A percentile compares a stretch with the other conserved stretches of the same genome.
phyloP scores from a whole-genome alignment of 1,140 invertebrate species.

The Zophobas atratus region DNA sequence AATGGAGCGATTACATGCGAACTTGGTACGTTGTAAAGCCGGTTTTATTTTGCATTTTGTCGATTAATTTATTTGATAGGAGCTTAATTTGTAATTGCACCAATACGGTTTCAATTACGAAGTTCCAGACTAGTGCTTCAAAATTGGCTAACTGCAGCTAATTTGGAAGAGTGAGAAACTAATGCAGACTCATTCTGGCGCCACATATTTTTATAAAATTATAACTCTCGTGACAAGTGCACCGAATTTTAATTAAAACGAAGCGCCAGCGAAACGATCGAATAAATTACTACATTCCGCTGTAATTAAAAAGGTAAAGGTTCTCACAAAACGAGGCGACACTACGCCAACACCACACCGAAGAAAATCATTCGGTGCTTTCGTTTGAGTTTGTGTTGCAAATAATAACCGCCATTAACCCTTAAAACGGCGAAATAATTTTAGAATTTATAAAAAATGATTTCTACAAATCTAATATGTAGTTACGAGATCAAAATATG shows the following conservation, averaged over 20 bases:
- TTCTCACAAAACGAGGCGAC: background rate
- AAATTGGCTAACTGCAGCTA: constrained; percentile 2
- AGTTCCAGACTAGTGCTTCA: constrained; percentile 7
- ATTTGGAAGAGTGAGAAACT: constrained; percentile 10
- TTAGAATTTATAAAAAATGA: no score
- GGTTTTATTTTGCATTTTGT: constrained; percentile 16
- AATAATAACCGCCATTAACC: no score
- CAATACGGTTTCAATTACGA: constrained; percentile 34
- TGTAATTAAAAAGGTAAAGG: constrained; percentile 36
- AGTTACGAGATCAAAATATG: no score
- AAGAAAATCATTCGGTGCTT: no score
- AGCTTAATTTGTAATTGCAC: constrained; percentile 27
- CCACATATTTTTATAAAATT: constrained; percentile 22
- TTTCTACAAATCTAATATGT: no score
- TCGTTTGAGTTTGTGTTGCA: no score
- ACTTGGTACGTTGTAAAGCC: background rate
- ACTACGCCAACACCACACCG: background rate
- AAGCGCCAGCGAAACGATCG: constrained; percentile 18
- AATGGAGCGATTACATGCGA: constrained; percentile 24
- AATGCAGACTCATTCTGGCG: background rate
- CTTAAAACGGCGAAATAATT: no score
- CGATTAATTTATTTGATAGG: constrained; percentile 4
- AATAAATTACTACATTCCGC: constrained; percentile 33
- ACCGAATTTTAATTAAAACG: constrained; percentile 40
- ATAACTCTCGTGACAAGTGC: constrained; percentile 30